Base-by-base conservation (phyloP, 1,140 invertebrate genomes). In the Anastrepha ludens region DNA sequence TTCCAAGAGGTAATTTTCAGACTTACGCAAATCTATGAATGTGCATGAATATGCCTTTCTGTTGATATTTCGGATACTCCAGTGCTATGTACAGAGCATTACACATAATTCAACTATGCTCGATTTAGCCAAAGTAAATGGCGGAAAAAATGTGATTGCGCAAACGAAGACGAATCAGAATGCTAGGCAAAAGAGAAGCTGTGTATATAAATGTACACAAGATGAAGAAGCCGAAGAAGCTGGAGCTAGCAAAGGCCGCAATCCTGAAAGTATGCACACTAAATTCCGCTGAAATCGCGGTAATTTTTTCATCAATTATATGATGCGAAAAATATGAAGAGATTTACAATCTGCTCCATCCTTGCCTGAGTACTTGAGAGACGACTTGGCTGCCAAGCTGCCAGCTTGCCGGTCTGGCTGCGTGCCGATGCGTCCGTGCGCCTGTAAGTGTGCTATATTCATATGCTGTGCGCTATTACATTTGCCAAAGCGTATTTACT, bases 261-360 rank as follows among this genome's bases (percentile, higher is more conserved):
- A 85, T 85, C 81, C 55, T 60, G 29, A 85, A 85, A 85, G 81
- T 86, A 86, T 86, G 85, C 3, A 41, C 13, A 60, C 11, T 41
- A 39, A 60, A 86, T 62, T 86, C 39, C 11, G 85, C 85, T 86
- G 85, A 86, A 86, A 86, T 86, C 85, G 59, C 85, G 59, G 59
- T 62, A 86, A 86, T 86, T 86, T 86, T 86, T 86, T 86, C 59
- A 86, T 86, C 59, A 86, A 86, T 62, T 86, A 86, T 86, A 86
- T 86, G 85, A 86, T 60, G 85, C 85, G 85, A 86, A 86, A 86
- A 86, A 86, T 86, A 62, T 86, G 85, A 62, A 86, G 55, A 62
- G 85, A 86, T 86, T 86, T 86, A 86, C 58, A 62, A 86, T 62
- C 55, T 85, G 81, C 81, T 44, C 39, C 67, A 9, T 74, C 67